A percentile compares a stretch with the other conserved stretches of the same genome.
Conservation (phyloP, 2,888 invertebrate genomes). For the Allygus modestus region DNA sequence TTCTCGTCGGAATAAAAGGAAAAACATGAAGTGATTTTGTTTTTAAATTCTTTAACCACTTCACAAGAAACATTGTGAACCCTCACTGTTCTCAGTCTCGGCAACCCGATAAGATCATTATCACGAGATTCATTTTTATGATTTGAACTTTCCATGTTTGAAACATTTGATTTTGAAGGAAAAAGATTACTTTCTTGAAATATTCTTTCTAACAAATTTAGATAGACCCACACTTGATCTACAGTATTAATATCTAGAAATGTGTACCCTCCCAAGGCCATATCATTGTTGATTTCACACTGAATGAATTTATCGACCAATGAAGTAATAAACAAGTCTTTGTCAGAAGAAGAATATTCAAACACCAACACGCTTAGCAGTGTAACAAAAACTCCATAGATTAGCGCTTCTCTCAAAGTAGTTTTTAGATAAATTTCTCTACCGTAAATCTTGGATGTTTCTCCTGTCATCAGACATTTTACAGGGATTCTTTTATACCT, state of each 20-base stretch:
- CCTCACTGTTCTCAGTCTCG: not conserved
- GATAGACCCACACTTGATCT: not conserved
- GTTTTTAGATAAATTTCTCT: conserved; percentile 5
- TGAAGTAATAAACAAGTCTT: not conserved
- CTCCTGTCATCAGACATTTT: not conserved
- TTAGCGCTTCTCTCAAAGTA: not conserved
- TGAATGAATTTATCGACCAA: not conserved
- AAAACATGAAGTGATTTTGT: not conserved
- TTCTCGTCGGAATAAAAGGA: not conserved
- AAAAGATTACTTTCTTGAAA: not conserved
- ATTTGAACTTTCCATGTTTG: not conserved
- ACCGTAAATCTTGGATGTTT: not conserved
- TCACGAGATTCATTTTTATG: not conserved
- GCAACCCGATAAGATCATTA: not conserved
- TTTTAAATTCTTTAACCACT: not conserved
- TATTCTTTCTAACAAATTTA: not conserved
- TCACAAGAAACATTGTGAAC: not conserved
- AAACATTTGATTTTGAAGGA: not conserved
- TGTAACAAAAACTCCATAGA: not conserved
- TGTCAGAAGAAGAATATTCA: not conserved
- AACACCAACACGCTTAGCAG: not conserved
- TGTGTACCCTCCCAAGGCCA: not conserved
- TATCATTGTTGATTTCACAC: not conserved
- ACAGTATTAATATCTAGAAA: not conserved
- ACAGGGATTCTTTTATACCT: not conserved